Evolutionary conservation across 1,140 invertebrate species (phyloP).

Genomic region (Zaprionus gabonicus): DNA sequence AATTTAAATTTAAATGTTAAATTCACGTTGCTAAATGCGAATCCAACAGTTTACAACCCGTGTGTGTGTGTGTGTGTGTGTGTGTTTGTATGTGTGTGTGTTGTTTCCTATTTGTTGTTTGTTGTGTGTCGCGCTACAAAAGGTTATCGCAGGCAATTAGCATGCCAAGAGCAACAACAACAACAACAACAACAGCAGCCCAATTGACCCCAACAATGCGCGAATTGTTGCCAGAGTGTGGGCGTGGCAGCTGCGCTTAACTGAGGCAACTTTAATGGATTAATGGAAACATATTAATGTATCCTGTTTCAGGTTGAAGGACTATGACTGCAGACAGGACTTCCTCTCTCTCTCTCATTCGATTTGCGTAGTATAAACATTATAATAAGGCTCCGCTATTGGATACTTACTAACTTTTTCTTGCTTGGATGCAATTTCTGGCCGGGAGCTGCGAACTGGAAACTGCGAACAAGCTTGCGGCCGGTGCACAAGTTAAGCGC

Average conservation of each 20-base stretch:
- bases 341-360: neutral
- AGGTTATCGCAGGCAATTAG: slow-evolving; percentile 58
- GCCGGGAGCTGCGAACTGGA: neutral
- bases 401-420: neutral
- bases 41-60: slow-evolving; percentile 30
- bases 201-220: slow-evolving; percentile 21
- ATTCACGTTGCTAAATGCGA: slow-evolving; percentile 52
- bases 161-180: slow-evolving; percentile 43
- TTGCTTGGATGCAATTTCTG: neutral
- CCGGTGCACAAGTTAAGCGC: slow-evolving; percentile 20
- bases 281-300: neutral
- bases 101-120: slow-evolving; percentile 25
- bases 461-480: neutral
- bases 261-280: neutral
- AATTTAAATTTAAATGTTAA: slow-evolving; percentile 66
- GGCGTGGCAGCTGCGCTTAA: neutral
- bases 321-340: neutral
- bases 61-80: slow-evolving; percentile 11
- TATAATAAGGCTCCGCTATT: neutral
- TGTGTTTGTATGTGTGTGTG: slow-evolving; percentile 4
- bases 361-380: neutral
- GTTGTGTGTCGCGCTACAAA: slow-evolving; percentile 40
- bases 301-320: neutral
- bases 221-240: too few species aligned
- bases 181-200: slow-evolving; percentile 12